Percentiles rank a stretch among this genome's conserved stretches.
Evolutionary conservation across 2,797 vertebrate genomes (phyloP).

Genomic region (Huso huso): DNA sequence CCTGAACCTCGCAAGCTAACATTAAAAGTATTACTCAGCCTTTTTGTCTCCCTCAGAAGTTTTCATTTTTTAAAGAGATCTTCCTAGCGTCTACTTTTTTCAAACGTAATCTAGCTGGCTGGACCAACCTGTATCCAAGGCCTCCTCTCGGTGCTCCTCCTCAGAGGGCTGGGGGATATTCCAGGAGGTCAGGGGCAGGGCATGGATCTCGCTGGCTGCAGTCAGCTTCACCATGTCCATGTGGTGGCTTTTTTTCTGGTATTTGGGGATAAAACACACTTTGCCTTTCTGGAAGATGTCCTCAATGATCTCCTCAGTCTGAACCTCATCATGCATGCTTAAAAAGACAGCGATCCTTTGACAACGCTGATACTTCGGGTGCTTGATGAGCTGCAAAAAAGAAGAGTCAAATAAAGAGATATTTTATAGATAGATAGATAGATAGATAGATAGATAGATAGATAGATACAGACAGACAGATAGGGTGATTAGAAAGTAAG

Average conservation of each 20-base stretch:
- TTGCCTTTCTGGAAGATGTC: slow-evolving; percentile 73
- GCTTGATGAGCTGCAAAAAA: slow-evolving; percentile 62
- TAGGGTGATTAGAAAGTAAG: no score
- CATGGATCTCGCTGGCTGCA: slow-evolving; percentile 65
- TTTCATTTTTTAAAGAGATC: no score
- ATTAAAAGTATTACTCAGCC: no score
- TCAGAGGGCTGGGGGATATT: slow-evolving; percentile 80
- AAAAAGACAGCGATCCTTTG: slow-evolving; percentile 80
- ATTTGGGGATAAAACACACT: slow-evolving; percentile 82
- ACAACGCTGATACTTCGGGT: slow-evolving; percentile 68
- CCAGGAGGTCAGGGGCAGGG: slow-evolving; percentile 77
- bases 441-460: no score
- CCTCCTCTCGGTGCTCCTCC: slow-evolving; percentile 64
- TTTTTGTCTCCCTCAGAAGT: no score
- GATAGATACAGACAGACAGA: no score
- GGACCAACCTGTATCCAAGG: slow-evolving; percentile 64
- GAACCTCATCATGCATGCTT: slow-evolving; percentile 83
- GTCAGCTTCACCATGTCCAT: slow-evolving; percentile 86
- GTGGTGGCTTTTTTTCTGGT: slow-evolving; percentile 59
- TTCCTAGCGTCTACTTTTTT: no score
- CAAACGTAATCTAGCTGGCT: no score
- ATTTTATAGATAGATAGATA: no score
- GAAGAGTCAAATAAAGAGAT: no score
- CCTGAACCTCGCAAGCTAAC: no score
- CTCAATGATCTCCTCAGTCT: slow-evolving; percentile 72